Base-by-base conservation (phyloP, 2,888 invertebrate species). In the Trichogramma evanescens region DNA sequence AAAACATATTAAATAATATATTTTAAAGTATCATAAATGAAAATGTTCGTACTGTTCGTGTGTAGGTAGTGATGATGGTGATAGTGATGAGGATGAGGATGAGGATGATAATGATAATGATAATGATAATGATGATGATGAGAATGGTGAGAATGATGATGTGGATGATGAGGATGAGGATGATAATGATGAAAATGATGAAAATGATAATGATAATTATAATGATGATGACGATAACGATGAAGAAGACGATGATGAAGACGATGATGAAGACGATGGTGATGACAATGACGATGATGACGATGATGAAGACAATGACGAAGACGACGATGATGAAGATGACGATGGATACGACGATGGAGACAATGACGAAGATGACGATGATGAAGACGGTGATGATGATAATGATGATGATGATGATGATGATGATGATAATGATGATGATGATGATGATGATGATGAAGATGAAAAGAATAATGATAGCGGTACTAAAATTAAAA, bases 121-220 rank as follows among this genome's bases (percentile, higher is more conserved):
- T 60, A 70, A 72, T 62, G 71, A 78, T 6, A 75, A 79, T 9
- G 73, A 78, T 46, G 72, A 70, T 65, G 67, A 70, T 64, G 66
- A 69, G 57, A 81, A 81, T 80, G 81, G 82, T 80, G 82, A 82
- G 80, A 81, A 83, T 79, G 82, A 83, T 80, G 82, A 82, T 79
- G 81, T 82, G 7, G 77, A 82, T 62, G 78, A 81, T 64, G 79
- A 80, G 57, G 78, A 82, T 66, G 82, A 83, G 6, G 79, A 82
- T 41, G 80, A 75, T n/a, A 72, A 76, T 67, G 78, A 77, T 65
- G 79, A 81, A 26, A 77, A 81, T 7, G 78, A 82, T 58, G 79
- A 82, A 63, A 79, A 81, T 59, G 78, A 82, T 64, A 82, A 83
- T 4, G 80, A 83, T 44, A 80, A 83, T 13, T 71, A 72, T 54